These are phyloP conservation scores for Clusia tigrina DNA, from an alignment of 2,888 invertebrate genomes.

Conservation along the genomic window DNA sequence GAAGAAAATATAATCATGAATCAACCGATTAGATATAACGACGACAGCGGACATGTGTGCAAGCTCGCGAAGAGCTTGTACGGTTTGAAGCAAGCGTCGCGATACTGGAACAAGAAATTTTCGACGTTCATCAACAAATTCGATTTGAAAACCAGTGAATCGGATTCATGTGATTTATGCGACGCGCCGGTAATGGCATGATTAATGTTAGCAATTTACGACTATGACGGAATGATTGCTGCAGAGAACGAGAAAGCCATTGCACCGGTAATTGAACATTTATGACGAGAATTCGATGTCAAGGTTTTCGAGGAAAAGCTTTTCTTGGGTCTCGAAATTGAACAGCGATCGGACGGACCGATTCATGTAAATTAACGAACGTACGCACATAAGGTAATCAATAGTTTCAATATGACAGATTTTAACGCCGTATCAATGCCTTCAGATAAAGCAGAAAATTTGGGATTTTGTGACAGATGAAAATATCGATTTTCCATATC, in stretches of 20 bases:
- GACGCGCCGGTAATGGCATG: no score
- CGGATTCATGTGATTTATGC: slow-evolving; percentile 50
- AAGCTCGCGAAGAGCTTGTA: slow-evolving; percentile 39
- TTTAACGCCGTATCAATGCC: not conserved
- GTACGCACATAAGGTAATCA: not conserved
- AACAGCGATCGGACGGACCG: not conserved
- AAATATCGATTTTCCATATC: not conserved
- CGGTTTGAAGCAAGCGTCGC: slow-evolving; percentile 41
- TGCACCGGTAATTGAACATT: not conserved
- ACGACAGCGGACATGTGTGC: slow-evolving; percentile 35
- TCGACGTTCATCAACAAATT: slow-evolving; percentile 36
- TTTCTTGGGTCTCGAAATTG: slow-evolving; percentile 2
- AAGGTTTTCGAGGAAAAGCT: slow-evolving; percentile 32
- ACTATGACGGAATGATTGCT: slow-evolving; percentile 44
- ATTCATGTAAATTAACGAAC: not conserved
- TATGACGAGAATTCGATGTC: not conserved
- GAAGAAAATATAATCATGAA: slow-evolving; percentile 33
- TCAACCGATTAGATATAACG: slow-evolving; percentile 31
- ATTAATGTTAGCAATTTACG: slow-evolving; percentile 42
- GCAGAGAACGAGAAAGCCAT: slow-evolving; percentile 25
- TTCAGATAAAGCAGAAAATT: not conserved
- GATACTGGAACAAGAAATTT: slow-evolving; percentile 42
- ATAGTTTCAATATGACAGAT: not conserved
- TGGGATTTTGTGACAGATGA: not conserved
- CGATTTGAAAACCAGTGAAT: slow-evolving; percentile 36